phyloP scores from a whole-genome alignment of 2,888 invertebrate species.

The Pocota personata region DNA sequence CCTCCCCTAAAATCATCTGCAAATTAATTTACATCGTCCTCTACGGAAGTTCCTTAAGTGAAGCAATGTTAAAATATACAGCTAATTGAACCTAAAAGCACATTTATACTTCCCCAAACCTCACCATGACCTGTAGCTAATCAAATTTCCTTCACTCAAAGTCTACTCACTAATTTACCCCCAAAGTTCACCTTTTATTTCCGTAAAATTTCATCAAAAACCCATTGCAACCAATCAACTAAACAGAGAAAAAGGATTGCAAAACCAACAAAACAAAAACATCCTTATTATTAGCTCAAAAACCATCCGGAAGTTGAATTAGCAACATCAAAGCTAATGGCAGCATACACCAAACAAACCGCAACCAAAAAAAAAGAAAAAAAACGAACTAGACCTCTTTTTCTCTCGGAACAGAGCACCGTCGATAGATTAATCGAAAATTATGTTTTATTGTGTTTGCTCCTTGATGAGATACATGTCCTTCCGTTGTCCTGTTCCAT shows the following conservation, averaged over 20 bases:
- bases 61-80: neutral
- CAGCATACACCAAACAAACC: constrained; percentile 6
- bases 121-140: constrained; percentile 4
- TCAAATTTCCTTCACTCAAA: constrained; percentile 32
- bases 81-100: constrained; percentile 40
- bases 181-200: neutral
- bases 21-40: too few species aligned
- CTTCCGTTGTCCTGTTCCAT: constrained; percentile 49
- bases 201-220: neutral
- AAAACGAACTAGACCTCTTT: neutral
- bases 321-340: constrained; percentile 50
- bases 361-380: constrained; percentile 3
- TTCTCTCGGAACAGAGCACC: constrained; percentile 7
- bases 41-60: too few species aligned
- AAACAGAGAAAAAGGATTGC: constrained; percentile 19
- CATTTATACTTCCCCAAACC: neutral
- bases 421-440: constrained; percentile 69
- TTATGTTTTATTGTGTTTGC: constrained; percentile 71
- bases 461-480: constrained; percentile 51
- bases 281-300: constrained; percentile 23
- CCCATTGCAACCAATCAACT: constrained; percentile 24
- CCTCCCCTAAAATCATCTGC: too few species aligned
- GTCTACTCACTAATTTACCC: neutral
- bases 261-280: constrained; percentile 25
- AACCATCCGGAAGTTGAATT: constrained; percentile 55